Evolutionary conservation across 2,113 vertebrate genomes (phyloP), one percentile per base, ranked within the genome.

Genomic region (Corydoras maculifer): DNA sequence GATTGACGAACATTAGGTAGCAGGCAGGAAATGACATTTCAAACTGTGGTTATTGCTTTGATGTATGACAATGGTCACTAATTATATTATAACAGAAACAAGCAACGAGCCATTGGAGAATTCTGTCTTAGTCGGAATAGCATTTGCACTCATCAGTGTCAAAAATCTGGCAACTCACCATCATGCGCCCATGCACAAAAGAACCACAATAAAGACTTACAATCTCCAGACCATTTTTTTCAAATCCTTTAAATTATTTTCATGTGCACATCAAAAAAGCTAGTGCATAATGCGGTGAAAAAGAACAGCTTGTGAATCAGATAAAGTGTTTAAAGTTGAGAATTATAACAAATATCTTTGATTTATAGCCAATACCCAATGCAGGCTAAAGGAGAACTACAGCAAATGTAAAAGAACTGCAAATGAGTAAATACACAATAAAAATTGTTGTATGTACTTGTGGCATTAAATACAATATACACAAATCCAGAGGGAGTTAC

Each of bases 261-360:
- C 50, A 64, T 25, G 51, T 32, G 25, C 15, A 54, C 61, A 65
- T 64, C 70, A 13, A 71, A 70, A 74, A 51, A 64, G 68, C 70
- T 67, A 50, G 15, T 68, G 32, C 65, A 15, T 43, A 43, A n/a
- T 58, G 14, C 15, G 8, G 11, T 13, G 55, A 58, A 18, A 8
- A 8, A n/a, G 64, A 54, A 31, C n/a, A 66, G 64, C 30, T 12
- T 30, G 68, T 57, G 55, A 73, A 69, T 77, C 72, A 75, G 75
- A 79, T 76, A 59, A 71, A 64, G 49, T 35, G 59, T 75, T 74
- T 60, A 66, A 69, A 53, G 69, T 60, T 35, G 51, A 18, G 25
- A 62, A 49, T 30, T 30, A 31, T 3, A 63, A 59, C 18, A 69
- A 9, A 62, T n/a, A 15, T 29, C 9, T 75, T 67, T 48, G 53